Evolutionary conservation across 2,113 vertebrate species (phyloP).

Genomic region (Atractosteus spatula): DNA sequence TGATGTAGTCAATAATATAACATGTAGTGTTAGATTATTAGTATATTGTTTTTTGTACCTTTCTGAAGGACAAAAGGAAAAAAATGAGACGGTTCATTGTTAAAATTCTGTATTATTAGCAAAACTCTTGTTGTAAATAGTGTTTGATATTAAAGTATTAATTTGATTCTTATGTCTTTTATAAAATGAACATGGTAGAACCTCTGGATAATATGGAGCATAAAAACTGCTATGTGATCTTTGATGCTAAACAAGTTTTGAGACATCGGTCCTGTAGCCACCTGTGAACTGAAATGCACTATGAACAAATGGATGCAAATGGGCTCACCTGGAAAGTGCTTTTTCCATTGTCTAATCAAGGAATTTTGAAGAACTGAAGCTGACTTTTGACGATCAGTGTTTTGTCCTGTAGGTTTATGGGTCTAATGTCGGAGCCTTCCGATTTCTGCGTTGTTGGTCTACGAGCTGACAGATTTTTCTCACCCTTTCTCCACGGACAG

Average conservation of each 20-base stretch:
- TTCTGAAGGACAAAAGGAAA: slow-evolving; percentile 84
- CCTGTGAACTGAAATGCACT: slow-evolving; percentile 65
- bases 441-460: slow-evolving; percentile 67
- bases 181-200: slow-evolving; percentile 87
- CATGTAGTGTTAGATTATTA: slow-evolving; percentile 89
- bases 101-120: slow-evolving; percentile 72
- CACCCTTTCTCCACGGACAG: slow-evolving; percentile 37
- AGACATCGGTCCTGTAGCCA: slow-evolving; percentile 64
- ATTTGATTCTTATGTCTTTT: slow-evolving; percentile 99
- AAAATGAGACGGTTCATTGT: slow-evolving; percentile 72
- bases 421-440: slow-evolving; percentile 60
- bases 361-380: slow-evolving; percentile 44
- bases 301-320: slow-evolving; percentile 47
- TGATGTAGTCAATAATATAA: slow-evolving; percentile 89
- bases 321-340: slow-evolving; percentile 64
- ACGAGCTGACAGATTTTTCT: slow-evolving; percentile 49
- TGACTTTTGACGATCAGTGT: slow-evolving; percentile 60
- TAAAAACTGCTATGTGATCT: slow-evolving; percentile 59
- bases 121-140: slow-evolving; percentile 98
- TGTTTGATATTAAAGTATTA: slow-evolving; percentile 99
- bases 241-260: slow-evolving; percentile 68
- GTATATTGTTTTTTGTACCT: slow-evolving; percentile 95
- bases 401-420: slow-evolving; percentile 69
- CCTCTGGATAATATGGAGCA: slow-evolving; percentile 84
- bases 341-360: slow-evolving; percentile 45